These are phyloP conservation scores for Pogonus chalceus DNA, from an alignment of 1,140 invertebrate genomes.

Conservation along the genomic window DNA sequence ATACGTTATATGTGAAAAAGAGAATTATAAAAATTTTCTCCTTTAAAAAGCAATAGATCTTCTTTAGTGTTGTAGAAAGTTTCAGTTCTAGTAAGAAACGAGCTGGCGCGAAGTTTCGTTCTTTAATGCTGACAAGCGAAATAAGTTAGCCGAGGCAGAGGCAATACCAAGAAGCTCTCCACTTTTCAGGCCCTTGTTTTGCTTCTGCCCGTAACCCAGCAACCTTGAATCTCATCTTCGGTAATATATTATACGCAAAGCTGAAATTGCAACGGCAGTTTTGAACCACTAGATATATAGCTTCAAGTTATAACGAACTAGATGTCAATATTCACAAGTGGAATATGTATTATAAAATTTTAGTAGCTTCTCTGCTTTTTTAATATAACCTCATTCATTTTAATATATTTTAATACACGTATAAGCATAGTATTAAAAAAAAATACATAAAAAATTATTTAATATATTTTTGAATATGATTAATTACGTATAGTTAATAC, in stretches of 20 bases:
- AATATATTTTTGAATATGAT: too few species aligned
- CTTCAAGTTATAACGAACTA: too few species aligned
- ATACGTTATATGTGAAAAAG: not conserved
- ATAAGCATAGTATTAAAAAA: too few species aligned
- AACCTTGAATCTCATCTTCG: conserved; percentile 3
- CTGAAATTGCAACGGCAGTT: too few species aligned
- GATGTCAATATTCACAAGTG: too few species aligned
- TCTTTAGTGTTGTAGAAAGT: not conserved
- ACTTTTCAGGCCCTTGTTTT: not conserved
- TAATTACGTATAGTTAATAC: too few species aligned
- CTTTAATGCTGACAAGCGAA: conserved; percentile 6
- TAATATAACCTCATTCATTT: too few species aligned
- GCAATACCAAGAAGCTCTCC: not conserved
- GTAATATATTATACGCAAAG: conserved; percentile 6
- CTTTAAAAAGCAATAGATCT: conserved; percentile 6
- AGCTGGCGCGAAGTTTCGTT: not conserved
- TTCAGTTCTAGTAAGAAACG: not conserved
- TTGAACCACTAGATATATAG: too few species aligned
- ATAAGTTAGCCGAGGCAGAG: not conserved
- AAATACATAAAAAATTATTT: too few species aligned
- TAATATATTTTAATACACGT: too few species aligned
- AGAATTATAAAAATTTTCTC: conserved; percentile 7
- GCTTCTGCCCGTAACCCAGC: not conserved
- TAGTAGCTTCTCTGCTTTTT: too few species aligned
- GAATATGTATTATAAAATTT: too few species aligned